A percentile compares a stretch with the other conserved stretches of the same genome.
Evolutionary conservation across 2,113 vertebrate species (phyloP).

Genomic region (Cariama cristata): DNA sequence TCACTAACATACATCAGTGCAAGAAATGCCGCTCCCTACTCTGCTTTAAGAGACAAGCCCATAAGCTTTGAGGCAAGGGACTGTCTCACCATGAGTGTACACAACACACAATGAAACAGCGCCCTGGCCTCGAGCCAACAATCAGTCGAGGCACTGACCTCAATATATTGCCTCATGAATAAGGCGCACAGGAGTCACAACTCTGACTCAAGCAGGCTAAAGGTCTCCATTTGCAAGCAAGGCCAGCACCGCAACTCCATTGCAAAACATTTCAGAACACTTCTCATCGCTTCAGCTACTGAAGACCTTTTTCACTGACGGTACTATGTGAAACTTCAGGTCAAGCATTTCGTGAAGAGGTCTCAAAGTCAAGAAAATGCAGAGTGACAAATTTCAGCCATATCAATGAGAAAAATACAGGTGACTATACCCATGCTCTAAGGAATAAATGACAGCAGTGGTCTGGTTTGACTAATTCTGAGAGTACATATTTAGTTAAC

Average conservation of each 20-base stretch:
- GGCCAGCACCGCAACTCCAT: background rate
- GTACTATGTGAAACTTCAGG: background rate
- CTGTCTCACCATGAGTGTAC: background rate
- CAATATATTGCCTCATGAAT: background rate
- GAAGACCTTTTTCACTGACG: background rate
- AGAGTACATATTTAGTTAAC: background rate
- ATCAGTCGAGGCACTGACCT: background rate
- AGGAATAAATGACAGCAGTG: background rate
- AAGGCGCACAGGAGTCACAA: background rate
- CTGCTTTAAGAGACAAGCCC: background rate
- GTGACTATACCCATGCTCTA: background rate
- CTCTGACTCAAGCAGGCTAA: background rate
- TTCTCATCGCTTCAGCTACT: background rate
- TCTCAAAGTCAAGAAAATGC: background rate
- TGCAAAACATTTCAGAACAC: background rate
- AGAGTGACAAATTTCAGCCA: background rate
- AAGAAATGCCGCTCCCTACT: background rate
- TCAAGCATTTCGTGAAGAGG: background rate
- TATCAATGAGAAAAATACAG: background rate
- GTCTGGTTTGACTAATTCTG: background rate
- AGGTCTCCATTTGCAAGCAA: background rate
- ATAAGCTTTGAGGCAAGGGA: background rate
- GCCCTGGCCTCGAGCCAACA: background rate
- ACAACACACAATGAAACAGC: background rate
- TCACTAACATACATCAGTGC: background rate